Base-by-base conservation (phyloP, 2,888 invertebrate genomes). In the Noctua fimbriata region DNA sequence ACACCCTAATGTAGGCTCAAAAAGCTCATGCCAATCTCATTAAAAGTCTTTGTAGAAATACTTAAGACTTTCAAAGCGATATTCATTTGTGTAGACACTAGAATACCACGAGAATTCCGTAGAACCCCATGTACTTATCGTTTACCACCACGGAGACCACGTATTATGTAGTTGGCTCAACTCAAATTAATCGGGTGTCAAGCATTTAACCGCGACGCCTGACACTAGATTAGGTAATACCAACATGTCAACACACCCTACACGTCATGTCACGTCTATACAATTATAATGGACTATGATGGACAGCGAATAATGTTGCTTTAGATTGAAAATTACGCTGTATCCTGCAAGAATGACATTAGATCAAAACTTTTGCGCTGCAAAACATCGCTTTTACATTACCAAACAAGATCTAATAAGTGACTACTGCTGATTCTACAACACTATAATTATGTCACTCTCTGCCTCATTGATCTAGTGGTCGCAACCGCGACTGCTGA, bases 161-260 rank as follows among this genome's bases (percentile, higher is more conserved):
- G 18, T 71, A n/a, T 28, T 65, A 16, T 32, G 18, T 65, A n/a
- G 44, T 67, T 36, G 75, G 32, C 9, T 10, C 65, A 52, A 36
- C 32, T 67, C 71, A 52, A 83, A 83, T 79, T 86, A 83, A 86
- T 85, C 58, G 65, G 52, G 16, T 85, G 79, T 73, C 84, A 83
- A 24, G 87, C 63, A 69, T 83, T 79, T 47, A 67, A 83, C 87
- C 86, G 44, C 75, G 32, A 41, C 28, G 49, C 58, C 36, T 67
- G 66, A 76, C 79, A 28, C 79, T 63, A 83, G 84, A 85, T 85
- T 86, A 85, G 82, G 66, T 83, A 79, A 70, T 73, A 73, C 67
- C 79, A 21, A 86, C 83, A 65, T 79, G 86, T 86, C 79, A 85
- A 73, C 83, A 73, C 67, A 58, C 28, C 63, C 66, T 63, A 18